A percentile compares a stretch with the other conserved stretches of the same genome.
phyloP scores from a whole-genome alignment of 2,888 invertebrate genomes.

The Trimorus sp. region DNA sequence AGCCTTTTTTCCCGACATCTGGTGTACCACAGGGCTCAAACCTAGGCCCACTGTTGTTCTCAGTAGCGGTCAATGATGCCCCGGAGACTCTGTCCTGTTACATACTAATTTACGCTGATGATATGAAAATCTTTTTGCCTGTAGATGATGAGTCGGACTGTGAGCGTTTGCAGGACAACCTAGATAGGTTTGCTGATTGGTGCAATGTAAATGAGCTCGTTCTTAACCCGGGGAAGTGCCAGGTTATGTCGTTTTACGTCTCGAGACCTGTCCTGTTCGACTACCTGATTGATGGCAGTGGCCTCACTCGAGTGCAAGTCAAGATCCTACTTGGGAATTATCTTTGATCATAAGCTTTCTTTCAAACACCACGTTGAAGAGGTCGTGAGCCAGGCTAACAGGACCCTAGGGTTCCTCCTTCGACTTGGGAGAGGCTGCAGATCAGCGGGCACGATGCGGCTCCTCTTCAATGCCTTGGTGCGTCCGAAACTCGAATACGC shows the following conservation, averaged over 20 bases:
- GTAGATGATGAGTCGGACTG: no score
- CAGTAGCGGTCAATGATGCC: background rate
- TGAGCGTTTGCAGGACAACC: background rate
- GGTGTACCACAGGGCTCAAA: constrained; percentile 26
- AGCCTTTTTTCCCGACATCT: background rate
- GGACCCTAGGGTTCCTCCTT: constrained; percentile 1
- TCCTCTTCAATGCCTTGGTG: background rate
- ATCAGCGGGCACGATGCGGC: background rate
- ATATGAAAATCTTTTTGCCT: constrained; percentile 7
- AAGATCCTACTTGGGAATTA: no score
- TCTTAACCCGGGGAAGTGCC: background rate
- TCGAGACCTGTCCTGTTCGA: background rate
- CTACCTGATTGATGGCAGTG: background rate
- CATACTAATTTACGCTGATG: constrained; percentile 10
- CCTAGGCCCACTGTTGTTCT: background rate
- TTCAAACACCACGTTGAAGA: constrained; percentile 9
- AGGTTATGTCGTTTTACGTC: constrained; percentile 17
- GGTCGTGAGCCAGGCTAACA: background rate
- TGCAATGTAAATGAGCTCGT: background rate
- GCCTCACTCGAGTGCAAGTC: no score
- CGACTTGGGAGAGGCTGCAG: background rate
- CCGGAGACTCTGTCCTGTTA: background rate
- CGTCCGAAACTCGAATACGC: constrained; percentile 3
- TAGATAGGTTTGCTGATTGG: background rate
- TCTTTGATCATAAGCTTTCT: constrained; percentile 6